A percentile compares a stretch with the other conserved stretches of the same genome.
phyloP scores from a whole-genome alignment of 2,888 invertebrate species.

The Ariolimax columbianus region DNA sequence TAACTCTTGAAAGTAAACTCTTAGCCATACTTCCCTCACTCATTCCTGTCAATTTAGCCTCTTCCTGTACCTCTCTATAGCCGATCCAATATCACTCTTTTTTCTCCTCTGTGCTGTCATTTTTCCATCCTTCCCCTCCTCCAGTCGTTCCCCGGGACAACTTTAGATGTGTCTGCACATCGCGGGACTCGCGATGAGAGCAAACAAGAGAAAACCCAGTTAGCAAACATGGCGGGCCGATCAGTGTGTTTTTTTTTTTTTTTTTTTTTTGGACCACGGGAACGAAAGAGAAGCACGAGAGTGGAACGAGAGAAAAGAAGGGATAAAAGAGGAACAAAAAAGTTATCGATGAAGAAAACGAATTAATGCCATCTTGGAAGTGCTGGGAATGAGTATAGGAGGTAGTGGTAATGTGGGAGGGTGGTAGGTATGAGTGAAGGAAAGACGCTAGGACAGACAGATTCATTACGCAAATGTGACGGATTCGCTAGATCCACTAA shows the following conservation, averaged over 20 bases:
- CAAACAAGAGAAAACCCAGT: conserved; percentile 14
- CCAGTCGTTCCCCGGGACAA: not conserved
- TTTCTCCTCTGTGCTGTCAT: not conserved
- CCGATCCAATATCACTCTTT: not conserved
- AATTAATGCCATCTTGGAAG: conserved; percentile 6
- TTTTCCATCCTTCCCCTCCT: not conserved
- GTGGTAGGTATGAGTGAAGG: not conserved
- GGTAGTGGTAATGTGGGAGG: not conserved
- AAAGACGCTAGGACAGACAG: no score
- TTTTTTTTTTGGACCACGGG: not conserved
- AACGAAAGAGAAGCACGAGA: not conserved
- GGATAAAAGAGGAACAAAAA: not conserved
- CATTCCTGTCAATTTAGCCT: not conserved
- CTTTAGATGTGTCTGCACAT: conserved; percentile 18
- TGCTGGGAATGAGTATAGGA: not conserved
- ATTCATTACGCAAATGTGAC: conserved; percentile 25
- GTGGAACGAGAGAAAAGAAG: conserved; percentile 3
- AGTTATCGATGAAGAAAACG: conserved; percentile 21
- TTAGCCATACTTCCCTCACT: not conserved
- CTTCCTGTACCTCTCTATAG: not conserved
- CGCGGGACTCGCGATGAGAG: not conserved
- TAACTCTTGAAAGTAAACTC: not conserved
- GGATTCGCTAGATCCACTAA: conserved; percentile 24
- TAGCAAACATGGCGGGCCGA: conserved; percentile 7
- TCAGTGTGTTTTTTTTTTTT: not conserved